phyloP scores from a whole-genome alignment of 2,797 vertebrate species.

The Sebastes nivosus region DNA sequence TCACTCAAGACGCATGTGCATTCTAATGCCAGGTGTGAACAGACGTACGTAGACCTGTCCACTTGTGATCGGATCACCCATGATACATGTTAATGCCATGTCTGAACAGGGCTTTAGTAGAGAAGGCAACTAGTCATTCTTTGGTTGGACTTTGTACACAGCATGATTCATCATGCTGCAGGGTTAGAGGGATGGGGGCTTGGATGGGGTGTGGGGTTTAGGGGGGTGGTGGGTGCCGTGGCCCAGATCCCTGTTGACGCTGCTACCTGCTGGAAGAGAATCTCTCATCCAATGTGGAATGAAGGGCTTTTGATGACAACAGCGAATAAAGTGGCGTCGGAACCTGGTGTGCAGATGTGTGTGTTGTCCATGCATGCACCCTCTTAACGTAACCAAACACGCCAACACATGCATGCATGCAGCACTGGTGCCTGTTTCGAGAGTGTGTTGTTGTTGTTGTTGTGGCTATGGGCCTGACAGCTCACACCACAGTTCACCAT shows the following conservation, averaged over 20 bases:
- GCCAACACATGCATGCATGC: conserved; percentile 45
- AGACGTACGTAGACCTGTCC: too few species aligned
- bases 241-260: conserved; percentile 59
- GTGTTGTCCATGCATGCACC: conserved; percentile 43
- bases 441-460: conserved; percentile 65
- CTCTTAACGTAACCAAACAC: conserved; percentile 24
- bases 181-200: neutral
- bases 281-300: conserved; percentile 78
- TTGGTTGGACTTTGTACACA: conserved; percentile 34
- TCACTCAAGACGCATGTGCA: too few species aligned
- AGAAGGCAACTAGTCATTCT: conserved; percentile 20
- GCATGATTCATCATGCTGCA: conserved; percentile 33
- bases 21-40: too few species aligned
- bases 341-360: conserved; percentile 42
- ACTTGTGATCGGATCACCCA: too few species aligned
- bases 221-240: conserved; percentile 11
- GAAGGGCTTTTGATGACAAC: conserved; percentile 73
- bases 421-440: conserved; percentile 56
- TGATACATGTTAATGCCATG: too few species aligned
- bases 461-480: conserved; percentile 57
- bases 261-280: conserved; percentile 71
- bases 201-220: neutral
- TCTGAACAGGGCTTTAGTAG: neutral
- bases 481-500: conserved; percentile 69
- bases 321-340: conserved; percentile 8